Evolutionary conservation across 2,888 invertebrate species (phyloP), one percentile per base, ranked within the genome.

Genomic region (Eledone cirrhosa): DNA sequence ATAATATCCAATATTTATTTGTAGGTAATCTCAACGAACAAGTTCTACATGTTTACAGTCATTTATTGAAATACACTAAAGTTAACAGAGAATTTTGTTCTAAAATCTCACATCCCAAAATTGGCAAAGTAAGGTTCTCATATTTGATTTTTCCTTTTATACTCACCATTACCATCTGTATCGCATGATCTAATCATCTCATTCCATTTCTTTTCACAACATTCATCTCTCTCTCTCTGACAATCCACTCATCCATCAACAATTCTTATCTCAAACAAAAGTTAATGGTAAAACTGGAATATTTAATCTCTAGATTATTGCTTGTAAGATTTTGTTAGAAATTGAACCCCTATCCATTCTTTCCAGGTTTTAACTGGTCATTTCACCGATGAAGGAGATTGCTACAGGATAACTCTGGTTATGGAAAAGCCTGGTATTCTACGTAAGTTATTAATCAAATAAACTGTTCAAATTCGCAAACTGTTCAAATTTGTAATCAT

Each of bases 11-110:
- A 41, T 41, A 41, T 63, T 14, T 24, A 24, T 63, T 83, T 84
- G 1, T 80, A 90, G 90, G 90, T 59, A 89, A 91, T 81, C 89
- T 87, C 84, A 88, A 88, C 79, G 89, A 86, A 47, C 90, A 91
- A 80, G 78, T 91, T 29, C 83, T 87, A 13, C 91, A 91, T 83
- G 84, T 91, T 33, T 89, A 89, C 81, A 90, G 89, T 13, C 91
- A 91, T 80, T 85, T 91, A 83, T 65, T 89, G 48, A 86, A 90
- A 19, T 85, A 85, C 79, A 88, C 89, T 24, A 87, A 88, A 80
- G 83, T 83, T 16, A 85, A 89, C 78, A 83, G 83, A 29, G 83
- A 85, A 24, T 90, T 91, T 81, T 81, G 88, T 79, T 83, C 83
- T 5, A 82, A 82, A 77, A 83, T 90, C 59, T 87, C 88, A 65